Percentiles rank a stretch among this genome's conserved stretches.
Conservation (phyloP, 2,888 invertebrate species). For the Lordiphosa andalusiaca region DNA sequence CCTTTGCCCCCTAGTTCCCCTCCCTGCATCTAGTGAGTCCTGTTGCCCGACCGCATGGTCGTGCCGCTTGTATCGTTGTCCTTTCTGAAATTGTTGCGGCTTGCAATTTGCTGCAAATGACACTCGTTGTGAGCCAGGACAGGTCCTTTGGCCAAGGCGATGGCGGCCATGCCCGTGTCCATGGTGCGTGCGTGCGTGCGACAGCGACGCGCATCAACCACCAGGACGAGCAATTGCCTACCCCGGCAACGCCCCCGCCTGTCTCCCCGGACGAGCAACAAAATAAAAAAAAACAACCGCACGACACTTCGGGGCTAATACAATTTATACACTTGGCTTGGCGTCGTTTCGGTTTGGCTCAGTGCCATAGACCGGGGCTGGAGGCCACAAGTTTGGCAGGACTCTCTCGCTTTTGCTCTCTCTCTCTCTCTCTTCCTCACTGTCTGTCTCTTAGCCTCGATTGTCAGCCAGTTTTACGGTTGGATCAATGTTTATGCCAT, state of each 20-base stretch:
- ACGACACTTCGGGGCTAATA: conserved; percentile 72
- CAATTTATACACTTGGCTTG: conserved; percentile 75
- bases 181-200: conserved; percentile 44
- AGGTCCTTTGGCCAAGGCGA: conserved; percentile 17
- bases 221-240: conserved; percentile 56
- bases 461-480: conserved; percentile 72
- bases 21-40: conserved; percentile 10
- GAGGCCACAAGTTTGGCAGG: conserved; percentile 27
- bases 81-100: conserved; percentile 77
- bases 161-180: conserved; percentile 58
- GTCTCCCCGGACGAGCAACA: background rate
- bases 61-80: conserved; percentile 42
- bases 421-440: background rate
- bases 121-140: conserved; percentile 58
- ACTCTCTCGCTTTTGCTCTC: conserved; percentile 13
- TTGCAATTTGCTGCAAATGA: conserved; percentile 78
- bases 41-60: conserved; percentile 22
- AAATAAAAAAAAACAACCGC: conserved; percentile 31
- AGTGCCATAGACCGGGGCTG: conserved; percentile 44
- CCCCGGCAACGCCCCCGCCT: conserved; percentile 21
- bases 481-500: conserved; percentile 74
- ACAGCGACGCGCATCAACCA: conserved; percentile 62
- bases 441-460: conserved; percentile 36
- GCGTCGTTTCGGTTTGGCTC: conserved; percentile 69
- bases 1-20: conserved; percentile 17